A percentile compares a stretch with the other conserved stretches of the same genome.
Conservation (phyloP, 2,888 invertebrate species). For the Neria commutata region DNA sequence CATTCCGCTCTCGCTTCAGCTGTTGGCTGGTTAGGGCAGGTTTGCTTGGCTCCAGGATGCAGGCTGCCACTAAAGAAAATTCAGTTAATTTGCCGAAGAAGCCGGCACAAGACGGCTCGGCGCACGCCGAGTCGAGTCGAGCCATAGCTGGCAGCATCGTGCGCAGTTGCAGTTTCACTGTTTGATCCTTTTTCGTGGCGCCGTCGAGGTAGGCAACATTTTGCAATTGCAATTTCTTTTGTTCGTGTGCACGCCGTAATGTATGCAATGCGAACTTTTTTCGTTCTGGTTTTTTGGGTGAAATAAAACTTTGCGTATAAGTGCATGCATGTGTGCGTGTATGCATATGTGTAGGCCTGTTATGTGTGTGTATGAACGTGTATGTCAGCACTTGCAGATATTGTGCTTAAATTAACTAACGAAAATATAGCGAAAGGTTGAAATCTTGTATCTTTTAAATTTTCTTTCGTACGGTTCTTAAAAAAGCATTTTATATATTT, state of each 20-base stretch:
- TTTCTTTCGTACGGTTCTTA: too few relatives aligned
- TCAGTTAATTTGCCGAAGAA: conserved; percentile 55
- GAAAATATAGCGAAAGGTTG: too few relatives aligned
- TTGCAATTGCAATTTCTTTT: conserved; percentile 42
- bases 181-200: not conserved
- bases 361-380: too few relatives aligned
- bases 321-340: too few relatives aligned
- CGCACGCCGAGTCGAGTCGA: conserved; percentile 1
- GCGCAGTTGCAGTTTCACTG: not conserved
- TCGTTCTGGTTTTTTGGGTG: conserved; percentile 28
- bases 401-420: too few relatives aligned
- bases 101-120: conserved; percentile 30
- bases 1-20: not conserved
- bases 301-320: conserved; percentile 7
- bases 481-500: too few relatives aligned
- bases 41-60: not conserved
- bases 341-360: too few relatives aligned
- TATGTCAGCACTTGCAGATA: too few relatives aligned
- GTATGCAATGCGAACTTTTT: conserved; percentile 46
- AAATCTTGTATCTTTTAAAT: too few relatives aligned
- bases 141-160: not conserved
- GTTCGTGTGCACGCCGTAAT: conserved; percentile 51
- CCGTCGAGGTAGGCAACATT: not conserved
- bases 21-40: not conserved
- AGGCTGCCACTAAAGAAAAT: conserved; percentile 45